A percentile compares a stretch with the other conserved stretches of the same genome.
Conservation (phyloP, 2,113 vertebrate genomes). For the Alouatta palliata region DNA sequence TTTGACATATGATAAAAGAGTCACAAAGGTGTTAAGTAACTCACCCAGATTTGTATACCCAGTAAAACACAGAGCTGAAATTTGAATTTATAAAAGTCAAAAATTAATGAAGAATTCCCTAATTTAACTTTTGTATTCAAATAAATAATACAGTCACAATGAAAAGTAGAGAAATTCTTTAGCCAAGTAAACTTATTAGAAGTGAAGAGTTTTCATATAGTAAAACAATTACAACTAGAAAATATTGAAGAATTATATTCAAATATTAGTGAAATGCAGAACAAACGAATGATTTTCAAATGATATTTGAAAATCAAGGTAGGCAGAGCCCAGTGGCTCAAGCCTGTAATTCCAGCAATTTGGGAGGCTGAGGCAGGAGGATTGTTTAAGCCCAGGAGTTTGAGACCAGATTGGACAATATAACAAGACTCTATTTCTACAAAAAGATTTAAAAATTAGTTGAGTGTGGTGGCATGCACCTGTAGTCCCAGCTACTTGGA, state of each 20-base stretch:
- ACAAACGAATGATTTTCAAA: neutral
- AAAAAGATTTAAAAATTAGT: too few relatives aligned
- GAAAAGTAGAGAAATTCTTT: neutral
- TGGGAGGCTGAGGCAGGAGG: too few relatives aligned
- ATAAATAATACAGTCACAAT: neutral
- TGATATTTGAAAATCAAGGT: neutral
- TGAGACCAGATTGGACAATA: too few relatives aligned
- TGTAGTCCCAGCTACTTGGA: too few relatives aligned
- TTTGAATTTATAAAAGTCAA: neutral
- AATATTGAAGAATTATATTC: neutral
- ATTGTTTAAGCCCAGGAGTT: too few relatives aligned
- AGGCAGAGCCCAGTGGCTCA: too few relatives aligned
- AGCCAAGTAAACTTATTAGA: neutral
- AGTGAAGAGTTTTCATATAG: neutral
- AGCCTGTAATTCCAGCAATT: too few relatives aligned
- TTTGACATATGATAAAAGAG: neutral
- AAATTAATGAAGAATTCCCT: neutral
- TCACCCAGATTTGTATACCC: neutral
- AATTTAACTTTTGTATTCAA: neutral
- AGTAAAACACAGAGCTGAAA: neutral
- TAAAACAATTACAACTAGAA: neutral
- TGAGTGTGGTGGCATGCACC: too few relatives aligned
- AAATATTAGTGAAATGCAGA: neutral
- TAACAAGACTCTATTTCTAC: too few relatives aligned
- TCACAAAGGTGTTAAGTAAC: neutral